Evolutionary conservation across 2,888 invertebrate genomes (phyloP), one percentile per base, ranked within the genome.

Genomic region (Brenthis hecate): DNA sequence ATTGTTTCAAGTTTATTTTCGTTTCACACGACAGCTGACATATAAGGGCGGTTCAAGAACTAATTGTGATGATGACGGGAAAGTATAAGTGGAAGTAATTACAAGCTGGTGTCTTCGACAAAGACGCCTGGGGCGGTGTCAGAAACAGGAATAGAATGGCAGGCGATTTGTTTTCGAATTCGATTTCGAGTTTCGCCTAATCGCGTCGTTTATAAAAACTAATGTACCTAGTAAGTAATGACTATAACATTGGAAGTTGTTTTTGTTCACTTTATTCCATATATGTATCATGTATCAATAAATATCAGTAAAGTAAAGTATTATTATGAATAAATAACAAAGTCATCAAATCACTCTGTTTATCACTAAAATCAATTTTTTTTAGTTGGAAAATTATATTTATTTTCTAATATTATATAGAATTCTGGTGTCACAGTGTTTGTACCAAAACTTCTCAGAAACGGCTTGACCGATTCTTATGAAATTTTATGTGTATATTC

Each of bases 91-190:
- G 84, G 82, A 82, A 83, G 86, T 88, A 91, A 91, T 90, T 90
- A 89, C 83, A 81, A 83, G 81, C 78, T 79, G 81, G 77, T 79
- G 83, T 84, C 88, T 86, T 84, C 81, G 80, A 87, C 89, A 88
- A 88, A 86, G 85, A 83, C 82, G 79, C 80, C 82, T 82, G 75
- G 68, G 79, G 81, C 80, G 79, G 83, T 86, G 91, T 91, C 92
- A 91, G 77, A 75, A 79, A 81, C 92, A 91, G 88, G 85, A 91
- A 91, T 91, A 91, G 90, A 87, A 83, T 77, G 78, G 76, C 85
- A 83, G 80, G 77, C 78, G 80, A 68, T 72, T 71, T 68, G 69
- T 69, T 73, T 64, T 67, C 76, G 79, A 82, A 75, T 74, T 71
- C 53, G 65, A 67, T 61, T 67, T 64, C 19, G 51, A 62, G 55